Conservation (phyloP, 2,888 invertebrate species). For the Carterocephalus palaemon region DNA sequence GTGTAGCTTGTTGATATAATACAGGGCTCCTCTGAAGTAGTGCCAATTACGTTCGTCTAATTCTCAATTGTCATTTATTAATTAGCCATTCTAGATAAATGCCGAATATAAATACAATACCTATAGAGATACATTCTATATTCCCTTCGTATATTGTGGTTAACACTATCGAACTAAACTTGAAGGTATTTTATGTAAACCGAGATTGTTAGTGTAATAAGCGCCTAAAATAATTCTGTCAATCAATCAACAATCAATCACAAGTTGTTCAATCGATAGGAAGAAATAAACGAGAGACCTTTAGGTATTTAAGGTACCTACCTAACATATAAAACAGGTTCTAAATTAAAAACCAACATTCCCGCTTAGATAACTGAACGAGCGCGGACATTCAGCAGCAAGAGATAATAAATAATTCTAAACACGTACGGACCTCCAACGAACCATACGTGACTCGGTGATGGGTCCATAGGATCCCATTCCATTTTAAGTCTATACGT, state of each 20-base stretch:
- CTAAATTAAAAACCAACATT: slow-evolving; percentile 5
- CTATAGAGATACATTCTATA: no score
- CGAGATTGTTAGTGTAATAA: no score
- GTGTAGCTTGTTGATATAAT: slow-evolving; percentile 3
- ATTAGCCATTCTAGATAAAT: slow-evolving; percentile 9
- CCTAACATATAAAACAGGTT: no score
- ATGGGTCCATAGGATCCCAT: slow-evolving; percentile 14
- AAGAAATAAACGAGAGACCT: no score
- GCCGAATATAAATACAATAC: slow-evolving; percentile 15
- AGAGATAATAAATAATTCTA: slow-evolving; percentile 45
- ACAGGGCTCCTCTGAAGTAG: slow-evolving; percentile 13
- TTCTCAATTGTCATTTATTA: slow-evolving; percentile 13
- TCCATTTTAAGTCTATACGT: slow-evolving; percentile 7
- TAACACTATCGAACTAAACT: background rate
- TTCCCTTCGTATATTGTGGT: no score
- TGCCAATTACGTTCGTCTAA: slow-evolving; percentile 17
- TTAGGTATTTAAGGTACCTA: no score
- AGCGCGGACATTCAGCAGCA: background rate
- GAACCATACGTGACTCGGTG: slow-evolving; percentile 58
- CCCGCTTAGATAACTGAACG: slow-evolving; percentile 3
- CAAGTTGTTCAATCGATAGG: no score
- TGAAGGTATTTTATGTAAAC: background rate
- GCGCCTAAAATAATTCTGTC: no score
- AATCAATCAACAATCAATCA: no score
- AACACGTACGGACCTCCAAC: slow-evolving; percentile 64